phyloP scores from a whole-genome alignment of 2,113 vertebrate species.

The Sinocyclocheilus anshuiensis region DNA sequence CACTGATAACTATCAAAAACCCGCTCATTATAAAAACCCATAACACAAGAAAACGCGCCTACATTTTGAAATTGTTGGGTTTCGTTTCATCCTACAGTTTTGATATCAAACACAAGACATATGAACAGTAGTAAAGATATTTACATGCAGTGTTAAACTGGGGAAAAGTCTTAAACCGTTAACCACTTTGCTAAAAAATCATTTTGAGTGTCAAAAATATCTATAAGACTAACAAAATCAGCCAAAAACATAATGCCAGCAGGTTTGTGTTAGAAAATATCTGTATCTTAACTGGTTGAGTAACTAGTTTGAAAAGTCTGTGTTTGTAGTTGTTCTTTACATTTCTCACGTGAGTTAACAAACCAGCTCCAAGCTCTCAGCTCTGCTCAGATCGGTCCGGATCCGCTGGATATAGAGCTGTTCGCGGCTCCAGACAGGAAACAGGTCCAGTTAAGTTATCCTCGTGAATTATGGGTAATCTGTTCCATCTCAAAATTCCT shows the following conservation, averaged over 20 bases:
- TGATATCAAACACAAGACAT: constrained; percentile 42
- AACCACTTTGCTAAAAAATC: background rate
- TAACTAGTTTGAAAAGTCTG: background rate
- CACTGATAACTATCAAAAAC: constrained; percentile 17
- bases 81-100: background rate
- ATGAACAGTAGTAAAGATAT: background rate
- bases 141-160: background rate
- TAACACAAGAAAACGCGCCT: background rate
- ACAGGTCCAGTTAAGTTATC: constrained; percentile 7
- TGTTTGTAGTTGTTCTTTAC: constrained; percentile 19
- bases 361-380: constrained; percentile 28
- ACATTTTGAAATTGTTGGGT: background rate
- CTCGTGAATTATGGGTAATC: constrained; percentile 31
- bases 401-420: constrained; percentile 46
- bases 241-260: background rate
- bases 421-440: constrained; percentile 10
- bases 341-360: constrained; percentile 47
- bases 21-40: background rate
- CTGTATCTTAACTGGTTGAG: background rate
- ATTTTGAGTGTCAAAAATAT: background rate
- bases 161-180: background rate
- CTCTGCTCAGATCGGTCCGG: background rate
- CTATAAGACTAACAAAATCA: background rate
- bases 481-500: constrained; percentile 28
- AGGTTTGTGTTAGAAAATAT: background rate